Evolutionary conservation across 2,113 vertebrate species (phyloP), one percentile per base, ranked within the genome.

Genomic region (Nettapus auritus): DNA sequence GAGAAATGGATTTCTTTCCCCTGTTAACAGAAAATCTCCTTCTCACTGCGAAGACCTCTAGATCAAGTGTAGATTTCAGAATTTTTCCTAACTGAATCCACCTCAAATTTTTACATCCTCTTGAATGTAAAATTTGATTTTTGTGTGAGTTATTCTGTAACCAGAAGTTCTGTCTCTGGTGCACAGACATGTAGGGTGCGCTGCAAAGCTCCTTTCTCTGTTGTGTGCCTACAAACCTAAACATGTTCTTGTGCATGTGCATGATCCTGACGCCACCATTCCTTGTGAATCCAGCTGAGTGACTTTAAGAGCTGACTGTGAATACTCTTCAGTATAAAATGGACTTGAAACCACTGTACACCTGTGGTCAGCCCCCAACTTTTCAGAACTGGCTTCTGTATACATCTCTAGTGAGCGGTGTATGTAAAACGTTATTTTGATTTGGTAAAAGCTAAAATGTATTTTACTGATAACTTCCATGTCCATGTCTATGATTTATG

Each of bases 111-210:
- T 83, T 80, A 9, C 63, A 64, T 76, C 31, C 8, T 63, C 46
- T 83, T 31, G 48, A 71, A 63, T 52, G 13, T 75, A 52, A 70
- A 67, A 57, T 82, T 19, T 46, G 8, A 8, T n/a, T 33, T 80
- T 92, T 46, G 36, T 4, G 11, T 55, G 52, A 70, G 50, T 33
- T 29, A 7, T 59, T 13, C 66, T 15, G 2, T 79, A 63, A 79
- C 15, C 36, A 53, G 38, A 46, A 34, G 8, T 40, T 31, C 36
- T 79, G 29, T 57, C 66, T 3, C 4, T 53, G 44, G 29, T 40
- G 33, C 40, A 50, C 9, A 17, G 11, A 62, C 46, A 57, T 4
- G 6, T 25, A 81, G 31, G 46, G 20, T 0, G 0, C 84, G 15
- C 26, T 55, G 68, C 79, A 50, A 64, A 81, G 42, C n/a, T 57